A percentile compares a stretch with the other conserved stretches of the same genome.
phyloP scores from a whole-genome alignment of 35 echinoderm and acorn worm species.

The Anneissia japonica region DNA sequence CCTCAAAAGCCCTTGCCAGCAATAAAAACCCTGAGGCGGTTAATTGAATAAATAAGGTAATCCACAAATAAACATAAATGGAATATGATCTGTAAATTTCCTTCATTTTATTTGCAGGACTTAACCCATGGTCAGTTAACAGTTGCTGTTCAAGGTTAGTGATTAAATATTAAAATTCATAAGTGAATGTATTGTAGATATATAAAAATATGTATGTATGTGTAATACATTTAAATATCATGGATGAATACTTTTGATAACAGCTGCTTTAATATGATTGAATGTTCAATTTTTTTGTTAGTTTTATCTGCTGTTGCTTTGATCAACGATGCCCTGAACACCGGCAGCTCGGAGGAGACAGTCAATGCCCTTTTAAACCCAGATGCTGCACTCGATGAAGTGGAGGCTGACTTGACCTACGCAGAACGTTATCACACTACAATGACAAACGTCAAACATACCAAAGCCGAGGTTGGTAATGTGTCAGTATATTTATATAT shows the following conservation, averaged over 20 bases:
- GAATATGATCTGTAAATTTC: no score
- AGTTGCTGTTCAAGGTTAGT: slow-evolving; percentile 73
- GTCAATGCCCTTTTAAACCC: slow-evolving; percentile 33
- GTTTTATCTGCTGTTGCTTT: slow-evolving; percentile 67
- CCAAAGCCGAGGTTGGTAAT: slow-evolving; percentile 62
- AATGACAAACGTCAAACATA: slow-evolving; percentile 44
- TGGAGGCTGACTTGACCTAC: slow-evolving; percentile 53
- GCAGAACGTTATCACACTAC: slow-evolving; percentile 73
- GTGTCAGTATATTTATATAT: neutral
- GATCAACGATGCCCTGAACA: slow-evolving; percentile 81
- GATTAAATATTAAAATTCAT: no score
- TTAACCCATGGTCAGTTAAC: slow-evolving; percentile 68
- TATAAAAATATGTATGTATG: no score
- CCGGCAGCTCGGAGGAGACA: slow-evolving; percentile 54
- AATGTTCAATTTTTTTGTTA: neutral
- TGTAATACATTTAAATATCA: no score
- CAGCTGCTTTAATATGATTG: no score
- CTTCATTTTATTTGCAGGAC: slow-evolving; percentile 48
- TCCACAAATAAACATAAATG: no score
- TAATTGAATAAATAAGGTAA: no score
- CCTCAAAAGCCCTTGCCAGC: no score
- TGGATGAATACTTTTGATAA: no score
- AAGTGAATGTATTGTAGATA: no score
- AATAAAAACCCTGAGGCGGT: no score
- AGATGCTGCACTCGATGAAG: slow-evolving; percentile 59